Conservation (phyloP, 2,888 invertebrate genomes). For the Dicyrtoma fusca region DNA sequence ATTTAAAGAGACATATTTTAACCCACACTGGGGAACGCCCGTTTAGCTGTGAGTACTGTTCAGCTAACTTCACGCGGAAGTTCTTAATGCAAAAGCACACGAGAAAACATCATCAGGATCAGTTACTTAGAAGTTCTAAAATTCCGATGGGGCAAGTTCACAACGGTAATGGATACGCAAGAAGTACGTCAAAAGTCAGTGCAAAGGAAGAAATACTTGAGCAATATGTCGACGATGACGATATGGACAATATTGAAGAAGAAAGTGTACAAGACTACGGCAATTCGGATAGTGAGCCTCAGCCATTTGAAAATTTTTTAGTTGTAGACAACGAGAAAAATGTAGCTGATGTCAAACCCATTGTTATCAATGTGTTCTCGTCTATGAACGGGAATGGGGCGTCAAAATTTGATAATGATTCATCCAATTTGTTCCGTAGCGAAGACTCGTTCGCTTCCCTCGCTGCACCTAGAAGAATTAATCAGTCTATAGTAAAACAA, state of each 20-base stretch:
- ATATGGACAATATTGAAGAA: neutral
- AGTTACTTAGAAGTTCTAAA: neutral
- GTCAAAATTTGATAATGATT: too few relatives aligned
- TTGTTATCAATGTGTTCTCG: conserved; percentile 29
- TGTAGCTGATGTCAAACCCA: neutral
- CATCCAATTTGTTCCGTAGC: too few relatives aligned
- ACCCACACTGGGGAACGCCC: conserved; percentile 61
- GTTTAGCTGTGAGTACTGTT: conserved; percentile 60
- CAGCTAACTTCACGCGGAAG: conserved; percentile 60
- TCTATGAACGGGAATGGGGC: conserved; percentile 9
- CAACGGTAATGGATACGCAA: neutral
- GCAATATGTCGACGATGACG: neutral
- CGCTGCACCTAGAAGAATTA: too few relatives aligned
- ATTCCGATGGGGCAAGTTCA: neutral
- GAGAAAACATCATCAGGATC: conserved; percentile 57
- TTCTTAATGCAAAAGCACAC: conserved; percentile 61
- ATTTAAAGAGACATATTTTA: conserved; percentile 61
- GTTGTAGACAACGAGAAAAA: neutral
- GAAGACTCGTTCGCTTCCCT: too few relatives aligned
- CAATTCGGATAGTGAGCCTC: neutral
- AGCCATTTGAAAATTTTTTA: neutral
- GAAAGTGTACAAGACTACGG: neutral
- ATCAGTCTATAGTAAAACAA: too few relatives aligned
- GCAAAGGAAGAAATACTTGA: neutral
- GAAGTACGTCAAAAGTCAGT: too few relatives aligned